Evolutionary conservation across 2,113 vertebrate species (phyloP), one percentile per base, ranked within the genome.

Genomic region (Etheostoma cragini): DNA sequence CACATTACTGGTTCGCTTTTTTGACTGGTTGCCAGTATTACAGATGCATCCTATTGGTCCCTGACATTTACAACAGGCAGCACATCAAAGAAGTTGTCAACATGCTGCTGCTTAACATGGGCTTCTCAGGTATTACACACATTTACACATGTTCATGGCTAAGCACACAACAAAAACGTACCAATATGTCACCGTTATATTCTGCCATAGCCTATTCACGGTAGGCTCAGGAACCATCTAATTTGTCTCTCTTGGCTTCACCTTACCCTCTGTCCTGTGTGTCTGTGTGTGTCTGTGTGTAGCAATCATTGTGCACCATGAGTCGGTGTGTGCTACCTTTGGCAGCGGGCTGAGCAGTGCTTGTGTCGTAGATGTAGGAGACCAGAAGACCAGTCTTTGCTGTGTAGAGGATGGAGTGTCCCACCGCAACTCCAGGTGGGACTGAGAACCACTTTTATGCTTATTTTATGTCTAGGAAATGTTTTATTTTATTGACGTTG

Each of bases 371-470:
- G 98, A 99, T 42, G 96, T 99, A 10, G 98, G 98, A 10, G 98
- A 99, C 89, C 97, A 99, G 93, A 99, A 99, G 93, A 98, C 97
- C 70, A 99, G 98, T 0, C 93, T 99, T 30, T 98, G 97, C 83
- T 99, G 98, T 68, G 98, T 99, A 8, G 98, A 99, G 88, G 98
- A 99, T 1, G 98, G 98, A 7, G 97, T 99, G 78, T 99, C 98
- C 17, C 98, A 99, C 82, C 95, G 97, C 53, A 99, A 97, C 88
- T 98, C 98, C 75, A 97, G 98, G 98, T 99, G 35, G 8, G 73
- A 2, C 24, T 16, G 0, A 62, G 6, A 71, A 12, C 21, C 1
- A 26, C 1, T 0, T 56, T 26, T 35, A 60, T 38, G n/a, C 24
- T 81, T 54, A 4, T 33, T 60, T 19, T 8, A 21, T 52, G 3